Percentiles rank a stretch among this genome's conserved stretches.
phyloP scores from a whole-genome alignment of 2,113 vertebrate genomes.

The Tetraodon nigroviridis region DNA sequence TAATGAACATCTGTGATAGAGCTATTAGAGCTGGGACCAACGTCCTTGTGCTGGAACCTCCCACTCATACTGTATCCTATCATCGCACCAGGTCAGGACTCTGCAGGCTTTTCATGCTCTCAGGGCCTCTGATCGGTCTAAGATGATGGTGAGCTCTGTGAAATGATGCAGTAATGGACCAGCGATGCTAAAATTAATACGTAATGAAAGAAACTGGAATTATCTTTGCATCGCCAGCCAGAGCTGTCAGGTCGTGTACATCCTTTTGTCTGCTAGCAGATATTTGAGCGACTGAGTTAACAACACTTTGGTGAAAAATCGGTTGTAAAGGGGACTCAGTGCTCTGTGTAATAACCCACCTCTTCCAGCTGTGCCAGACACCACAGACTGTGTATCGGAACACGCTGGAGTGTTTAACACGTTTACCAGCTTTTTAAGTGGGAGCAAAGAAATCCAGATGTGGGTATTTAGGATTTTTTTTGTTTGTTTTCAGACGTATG shows the following conservation, averaged over 20 bases:
- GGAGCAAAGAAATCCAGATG: slow-evolving; percentile 46
- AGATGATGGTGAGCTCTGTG: not conserved
- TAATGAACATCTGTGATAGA: slow-evolving; percentile 1
- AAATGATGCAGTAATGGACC: not conserved
- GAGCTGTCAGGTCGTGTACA: too few relatives aligned
- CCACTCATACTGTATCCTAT: slow-evolving; percentile 27
- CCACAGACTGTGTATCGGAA: slow-evolving; percentile 3
- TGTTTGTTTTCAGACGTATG: slow-evolving; percentile 21
- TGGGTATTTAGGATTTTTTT: slow-evolving; percentile 34
- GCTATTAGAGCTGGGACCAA: slow-evolving; percentile 12
- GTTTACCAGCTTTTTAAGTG: slow-evolving; percentile 16
- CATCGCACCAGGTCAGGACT: slow-evolving; percentile 20
- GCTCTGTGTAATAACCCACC: too few relatives aligned
- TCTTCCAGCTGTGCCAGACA: too few relatives aligned
- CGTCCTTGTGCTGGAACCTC: slow-evolving; percentile 32
- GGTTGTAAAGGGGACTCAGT: slow-evolving; percentile 1
- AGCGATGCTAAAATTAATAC: too few relatives aligned
- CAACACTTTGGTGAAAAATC: not conserved
- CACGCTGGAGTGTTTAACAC: slow-evolving; percentile 19
- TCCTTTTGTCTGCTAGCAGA: too few relatives aligned
- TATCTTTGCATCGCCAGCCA: too few relatives aligned
- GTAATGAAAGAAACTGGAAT: too few relatives aligned
- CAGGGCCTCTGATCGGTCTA: not conserved
- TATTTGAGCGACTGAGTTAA: not conserved
- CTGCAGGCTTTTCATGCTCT: slow-evolving; percentile 36